These are phyloP conservation scores for Mya arenaria DNA, from an alignment of 1,140 invertebrate species.

Conservation along the genomic window DNA sequence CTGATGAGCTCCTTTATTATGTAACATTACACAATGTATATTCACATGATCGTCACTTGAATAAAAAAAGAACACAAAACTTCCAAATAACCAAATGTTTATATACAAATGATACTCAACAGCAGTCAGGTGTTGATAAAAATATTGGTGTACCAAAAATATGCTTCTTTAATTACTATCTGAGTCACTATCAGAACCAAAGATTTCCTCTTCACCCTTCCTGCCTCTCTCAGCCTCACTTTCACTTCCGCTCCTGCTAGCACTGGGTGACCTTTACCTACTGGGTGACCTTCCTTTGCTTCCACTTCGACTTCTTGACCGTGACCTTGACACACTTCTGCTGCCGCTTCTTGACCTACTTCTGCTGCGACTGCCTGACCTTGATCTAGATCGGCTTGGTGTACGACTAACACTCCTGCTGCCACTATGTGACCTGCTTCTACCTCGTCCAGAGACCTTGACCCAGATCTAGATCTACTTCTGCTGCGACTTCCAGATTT, in stretches of 20 bases:
- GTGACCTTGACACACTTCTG: constrained; percentile 19
- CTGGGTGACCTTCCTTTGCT: constrained; percentile 63
- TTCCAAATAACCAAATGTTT: too few species aligned
- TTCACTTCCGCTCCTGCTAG: constrained; percentile 59
- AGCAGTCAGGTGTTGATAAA: too few species aligned
- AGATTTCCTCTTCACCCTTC: constrained; percentile 81
- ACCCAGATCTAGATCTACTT: constrained; percentile 35
- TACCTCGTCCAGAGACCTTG: too few species aligned
- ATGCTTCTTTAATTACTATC: constrained; percentile 52
- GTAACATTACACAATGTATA: too few species aligned
- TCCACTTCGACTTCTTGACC: constrained; percentile 57
- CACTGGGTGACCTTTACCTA: constrained; percentile 53
- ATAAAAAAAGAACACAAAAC: too few species aligned
- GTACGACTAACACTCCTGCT: too few species aligned
- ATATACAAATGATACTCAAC: too few species aligned
- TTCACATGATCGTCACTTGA: too few species aligned
- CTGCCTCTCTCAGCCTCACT: constrained; percentile 67
- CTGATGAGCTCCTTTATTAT: too few species aligned
- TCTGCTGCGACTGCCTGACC: constrained; percentile 55
- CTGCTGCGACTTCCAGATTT: constrained; percentile 55
- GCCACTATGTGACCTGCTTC: too few species aligned
- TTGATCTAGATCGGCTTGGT: constrained; percentile 51
- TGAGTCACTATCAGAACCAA: constrained; percentile 79
- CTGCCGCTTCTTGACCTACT: constrained; percentile 57
- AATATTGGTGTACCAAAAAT: too few species aligned